Conservation (phyloP, 2,888 invertebrate genomes). For the Caenorhabditis sinica region DNA sequence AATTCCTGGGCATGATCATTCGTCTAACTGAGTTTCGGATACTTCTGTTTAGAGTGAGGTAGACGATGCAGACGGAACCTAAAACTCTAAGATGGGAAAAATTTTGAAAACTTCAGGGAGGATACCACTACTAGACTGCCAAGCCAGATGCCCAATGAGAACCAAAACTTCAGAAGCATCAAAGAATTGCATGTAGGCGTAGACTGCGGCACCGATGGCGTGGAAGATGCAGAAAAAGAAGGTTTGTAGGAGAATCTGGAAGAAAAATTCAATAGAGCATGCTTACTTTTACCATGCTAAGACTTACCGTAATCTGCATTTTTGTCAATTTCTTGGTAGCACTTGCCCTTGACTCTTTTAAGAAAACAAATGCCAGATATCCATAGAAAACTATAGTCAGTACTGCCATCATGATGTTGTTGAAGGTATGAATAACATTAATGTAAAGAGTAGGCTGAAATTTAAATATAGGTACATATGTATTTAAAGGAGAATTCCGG, state of each 20-base stretch:
- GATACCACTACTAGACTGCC: slow-evolving; percentile 18
- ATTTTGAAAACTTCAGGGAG: not conserved
- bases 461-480: too few relatives aligned
- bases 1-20: not conserved
- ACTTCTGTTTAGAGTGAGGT: not conserved
- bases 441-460: slow-evolving; percentile 3
- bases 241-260: slow-evolving; percentile 16
- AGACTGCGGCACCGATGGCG: not conserved
- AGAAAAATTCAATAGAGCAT: not conserved
- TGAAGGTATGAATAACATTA: not conserved
- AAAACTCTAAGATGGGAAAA: not conserved
- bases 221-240: slow-evolving; percentile 12
- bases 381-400: not conserved
- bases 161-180: not conserved
- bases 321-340: not conserved
- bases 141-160: not conserved
- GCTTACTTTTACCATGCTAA: too few relatives aligned
- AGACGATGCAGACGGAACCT: slow-evolving; percentile 19
- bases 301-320: not conserved
- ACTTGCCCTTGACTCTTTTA: slow-evolving; percentile 1
- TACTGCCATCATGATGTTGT: slow-evolving; percentile 1
- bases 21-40: slow-evolving; percentile 4
- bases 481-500: too few relatives aligned
- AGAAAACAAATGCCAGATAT: not conserved
- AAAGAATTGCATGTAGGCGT: slow-evolving; percentile 15